Percentiles rank a stretch among this genome's conserved stretches.
These are phyloP conservation scores for Zaprionus capensis DNA, from an alignment of 1,140 invertebrate genomes.

Conservation along the genomic window DNA sequence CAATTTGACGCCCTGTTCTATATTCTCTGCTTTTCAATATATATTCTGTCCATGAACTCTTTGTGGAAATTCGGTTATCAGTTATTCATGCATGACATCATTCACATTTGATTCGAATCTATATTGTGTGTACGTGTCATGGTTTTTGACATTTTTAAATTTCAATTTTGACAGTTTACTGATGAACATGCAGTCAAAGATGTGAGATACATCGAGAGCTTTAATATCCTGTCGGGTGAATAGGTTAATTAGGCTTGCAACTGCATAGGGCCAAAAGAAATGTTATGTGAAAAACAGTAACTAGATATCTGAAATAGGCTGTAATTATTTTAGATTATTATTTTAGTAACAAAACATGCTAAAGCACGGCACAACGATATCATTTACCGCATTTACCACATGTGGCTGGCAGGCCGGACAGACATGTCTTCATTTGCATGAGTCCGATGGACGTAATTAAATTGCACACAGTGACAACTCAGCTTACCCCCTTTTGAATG, in stretches of 20 bases:
- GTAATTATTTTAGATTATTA: background rate
- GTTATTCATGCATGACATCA: constrained; percentile 78
- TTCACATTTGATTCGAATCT: constrained; percentile 58
- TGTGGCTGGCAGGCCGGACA: background rate
- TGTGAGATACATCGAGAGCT: background rate
- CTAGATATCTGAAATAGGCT: background rate
- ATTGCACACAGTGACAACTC: constrained; percentile 77
- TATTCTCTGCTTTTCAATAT: background rate
- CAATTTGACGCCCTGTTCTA: no score
- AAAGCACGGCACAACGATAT: background rate
- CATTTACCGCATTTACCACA: background rate
- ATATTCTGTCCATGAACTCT: constrained; percentile 42
- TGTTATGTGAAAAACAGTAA: background rate
- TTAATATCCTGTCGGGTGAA: constrained; percentile 12
- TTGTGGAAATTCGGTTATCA: constrained; percentile 64
- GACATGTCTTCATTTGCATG: constrained; percentile 38
- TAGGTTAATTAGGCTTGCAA: background rate
- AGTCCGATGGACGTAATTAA: constrained; percentile 66
- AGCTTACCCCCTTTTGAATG: constrained; percentile 35
- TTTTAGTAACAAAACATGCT: background rate
- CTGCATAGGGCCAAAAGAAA: background rate
- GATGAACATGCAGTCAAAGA: constrained; percentile 32
- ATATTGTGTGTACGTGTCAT: constrained; percentile 53
- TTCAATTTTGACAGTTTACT: constrained; percentile 67
- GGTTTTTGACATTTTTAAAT: constrained; percentile 77